A percentile compares a stretch with the other conserved stretches of the same genome.
Evolutionary conservation across 2,888 invertebrate species (phyloP).

Genomic region (Teinopalpus imperialis): DNA sequence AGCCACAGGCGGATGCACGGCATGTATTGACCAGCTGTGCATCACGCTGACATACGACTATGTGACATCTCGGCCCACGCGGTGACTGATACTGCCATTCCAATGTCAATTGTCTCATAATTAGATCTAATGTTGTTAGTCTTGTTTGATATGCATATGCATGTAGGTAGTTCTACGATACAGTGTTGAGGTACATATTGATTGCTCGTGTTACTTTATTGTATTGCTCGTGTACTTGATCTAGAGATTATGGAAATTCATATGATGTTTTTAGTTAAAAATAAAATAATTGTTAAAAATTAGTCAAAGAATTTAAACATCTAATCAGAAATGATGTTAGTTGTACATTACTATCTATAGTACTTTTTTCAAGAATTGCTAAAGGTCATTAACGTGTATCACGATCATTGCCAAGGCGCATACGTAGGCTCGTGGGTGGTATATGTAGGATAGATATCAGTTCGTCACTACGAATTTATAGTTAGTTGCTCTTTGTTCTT

Average conservation of each 20-base stretch:
- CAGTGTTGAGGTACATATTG: too few relatives aligned
- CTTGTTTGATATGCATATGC: constrained; percentile 27
- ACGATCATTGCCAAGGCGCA: constrained; percentile 67
- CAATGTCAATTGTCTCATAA: constrained; percentile 48
- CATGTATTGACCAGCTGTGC: constrained; percentile 46
- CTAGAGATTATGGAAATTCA: too few relatives aligned
- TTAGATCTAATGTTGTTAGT: constrained; percentile 33
- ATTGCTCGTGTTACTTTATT: too few relatives aligned
- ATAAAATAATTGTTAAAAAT: too few relatives aligned
- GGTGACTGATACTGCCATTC: constrained; percentile 40
- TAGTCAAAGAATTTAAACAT: too few relatives aligned
- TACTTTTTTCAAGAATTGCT: constrained; percentile 54
- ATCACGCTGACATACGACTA: constrained; percentile 39
- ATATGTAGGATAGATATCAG: constrained; percentile 8
- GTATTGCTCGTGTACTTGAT: too few relatives aligned
- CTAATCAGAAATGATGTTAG: too few relatives aligned
- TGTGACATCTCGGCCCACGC: constrained; percentile 38
- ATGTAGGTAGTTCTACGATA: too few relatives aligned
- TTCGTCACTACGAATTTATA: constrained; percentile 17
- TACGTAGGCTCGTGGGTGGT: constrained; percentile 37
- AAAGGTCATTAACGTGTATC: constrained; percentile 66
- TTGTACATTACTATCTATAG: too few relatives aligned
- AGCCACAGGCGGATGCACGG: constrained; percentile 29
- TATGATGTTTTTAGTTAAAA: too few relatives aligned
- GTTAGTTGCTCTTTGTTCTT: constrained; percentile 20